A percentile compares a stretch with the other conserved stretches of the same genome.
phyloP scores from a whole-genome alignment of 2,888 invertebrate genomes.

The Trisateles emortualis region DNA sequence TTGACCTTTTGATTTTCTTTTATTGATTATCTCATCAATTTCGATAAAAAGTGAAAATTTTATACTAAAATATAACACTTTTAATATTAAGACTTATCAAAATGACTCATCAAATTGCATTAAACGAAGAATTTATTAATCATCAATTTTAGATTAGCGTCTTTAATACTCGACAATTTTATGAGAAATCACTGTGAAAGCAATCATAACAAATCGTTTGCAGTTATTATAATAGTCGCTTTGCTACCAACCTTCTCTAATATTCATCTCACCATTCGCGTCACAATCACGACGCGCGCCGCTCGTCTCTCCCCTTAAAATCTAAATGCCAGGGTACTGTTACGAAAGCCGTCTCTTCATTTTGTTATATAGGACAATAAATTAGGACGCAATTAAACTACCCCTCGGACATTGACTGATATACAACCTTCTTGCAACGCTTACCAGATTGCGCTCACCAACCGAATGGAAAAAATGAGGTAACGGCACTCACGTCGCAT shows the following conservation, averaged over 20 bases:
- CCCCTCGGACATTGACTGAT: slow-evolving; percentile 81
- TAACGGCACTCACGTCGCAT: slow-evolving; percentile 22
- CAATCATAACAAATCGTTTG: slow-evolving; percentile 20
- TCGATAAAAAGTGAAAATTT: too few relatives aligned
- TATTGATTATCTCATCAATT: too few relatives aligned
- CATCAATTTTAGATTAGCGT: neutral
- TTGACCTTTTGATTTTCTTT: too few relatives aligned
- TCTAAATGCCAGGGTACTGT: slow-evolving; percentile 46
- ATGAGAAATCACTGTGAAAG: slow-evolving; percentile 5
- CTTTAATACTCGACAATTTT: neutral
- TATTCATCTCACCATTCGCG: slow-evolving; percentile 27
- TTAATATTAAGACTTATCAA: neutral
- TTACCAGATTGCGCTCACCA: slow-evolving; percentile 61
- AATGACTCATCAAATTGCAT: neutral
- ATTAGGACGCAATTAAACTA: slow-evolving; percentile 80
- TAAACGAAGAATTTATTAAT: neutral
- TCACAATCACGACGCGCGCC: slow-evolving; percentile 39
- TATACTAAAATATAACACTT: too few relatives aligned
- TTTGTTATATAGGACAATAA: slow-evolving; percentile 63
- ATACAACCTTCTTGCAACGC: slow-evolving; percentile 73
- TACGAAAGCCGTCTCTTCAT: slow-evolving; percentile 32
- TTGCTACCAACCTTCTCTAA: slow-evolving; percentile 18
- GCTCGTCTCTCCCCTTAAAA: slow-evolving; percentile 28
- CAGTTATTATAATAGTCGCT: slow-evolving; percentile 16
- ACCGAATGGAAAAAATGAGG: slow-evolving; percentile 68